These are phyloP conservation scores for Zaprionus africanus DNA, from an alignment of 1,140 invertebrate genomes.

Conservation along the genomic window DNA sequence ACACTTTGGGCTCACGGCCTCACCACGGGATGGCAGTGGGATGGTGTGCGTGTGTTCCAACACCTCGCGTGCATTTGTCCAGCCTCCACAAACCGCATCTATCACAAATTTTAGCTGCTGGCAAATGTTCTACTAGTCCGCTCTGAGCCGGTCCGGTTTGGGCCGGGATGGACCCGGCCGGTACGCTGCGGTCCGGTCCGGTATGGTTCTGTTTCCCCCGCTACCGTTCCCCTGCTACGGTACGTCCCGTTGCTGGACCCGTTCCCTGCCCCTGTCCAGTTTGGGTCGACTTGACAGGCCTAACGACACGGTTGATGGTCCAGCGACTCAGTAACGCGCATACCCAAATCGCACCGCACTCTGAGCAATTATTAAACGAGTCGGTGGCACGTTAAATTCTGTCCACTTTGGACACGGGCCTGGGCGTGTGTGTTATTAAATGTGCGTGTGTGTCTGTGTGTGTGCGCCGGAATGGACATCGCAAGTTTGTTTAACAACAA, in stretches of 20 bases:
- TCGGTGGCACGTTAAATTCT: constrained; percentile 82
- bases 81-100: constrained; percentile 80
- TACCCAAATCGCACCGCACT: constrained; percentile 76
- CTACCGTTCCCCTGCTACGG: constrained; percentile 6
- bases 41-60: constrained; percentile 55
- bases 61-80: constrained; percentile 73
- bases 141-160: constrained; percentile 38
- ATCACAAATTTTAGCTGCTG: constrained; percentile 76
- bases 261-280: constrained; percentile 49
- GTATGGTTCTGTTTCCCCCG: constrained; percentile 25
- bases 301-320: constrained; percentile 67
- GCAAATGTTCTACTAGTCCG: constrained; percentile 51
- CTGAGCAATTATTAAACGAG: constrained; percentile 82
- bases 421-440: constrained; percentile 61
- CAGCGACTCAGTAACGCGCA: constrained; percentile 61
- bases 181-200: constrained; percentile 45
- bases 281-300: constrained; percentile 70
- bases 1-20: constrained; percentile 72
- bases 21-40: constrained; percentile 41
- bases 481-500: constrained; percentile 82
- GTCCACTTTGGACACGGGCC: constrained; percentile 71
- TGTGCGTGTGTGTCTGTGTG: constrained; percentile 23
- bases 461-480: constrained; percentile 72
- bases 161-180: constrained; percentile 28
- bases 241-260: constrained; percentile 44